phyloP scores from a whole-genome alignment of 2,888 invertebrate genomes.

The Pandemis corylana region DNA sequence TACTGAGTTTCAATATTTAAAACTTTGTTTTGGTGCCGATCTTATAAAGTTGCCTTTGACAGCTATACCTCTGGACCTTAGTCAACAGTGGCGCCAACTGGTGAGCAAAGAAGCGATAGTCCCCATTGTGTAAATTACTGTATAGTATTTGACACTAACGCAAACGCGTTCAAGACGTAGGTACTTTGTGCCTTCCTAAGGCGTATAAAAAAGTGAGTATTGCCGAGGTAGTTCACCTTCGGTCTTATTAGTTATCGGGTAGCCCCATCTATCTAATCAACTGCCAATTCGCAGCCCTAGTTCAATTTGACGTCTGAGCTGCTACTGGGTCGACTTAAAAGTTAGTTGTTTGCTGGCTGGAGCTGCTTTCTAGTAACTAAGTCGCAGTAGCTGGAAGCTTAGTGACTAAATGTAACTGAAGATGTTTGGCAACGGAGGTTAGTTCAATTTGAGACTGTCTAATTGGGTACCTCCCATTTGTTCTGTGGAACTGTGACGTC shows the following conservation, averaged over 20 bases:
- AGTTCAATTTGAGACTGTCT: not conserved
- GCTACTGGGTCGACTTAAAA: conserved; percentile 13
- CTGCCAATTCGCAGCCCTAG: conserved; percentile 4
- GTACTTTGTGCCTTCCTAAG: too few species aligned
- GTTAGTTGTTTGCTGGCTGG: not conserved
- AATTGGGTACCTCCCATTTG: too few species aligned
- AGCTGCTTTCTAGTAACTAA: not conserved
- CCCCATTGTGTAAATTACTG: too few species aligned
- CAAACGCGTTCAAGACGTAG: too few species aligned
- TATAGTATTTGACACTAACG: too few species aligned
- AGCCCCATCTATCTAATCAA: not conserved
- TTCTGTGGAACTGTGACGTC: too few species aligned
- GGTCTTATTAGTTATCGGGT: not conserved
- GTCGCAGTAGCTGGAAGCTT: conserved; percentile 3
- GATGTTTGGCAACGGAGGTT: not conserved
- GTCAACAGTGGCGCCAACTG: too few species aligned
- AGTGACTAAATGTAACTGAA: not conserved
- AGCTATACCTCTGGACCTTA: too few species aligned
- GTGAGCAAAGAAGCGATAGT: too few species aligned
- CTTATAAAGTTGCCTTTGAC: too few species aligned
- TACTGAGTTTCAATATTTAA: too few species aligned
- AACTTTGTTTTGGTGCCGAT: too few species aligned
- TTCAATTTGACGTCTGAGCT: conserved; percentile 5
- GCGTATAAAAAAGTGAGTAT: not conserved
- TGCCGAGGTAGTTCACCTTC: not conserved